Evolutionary conservation across 1,140 invertebrate genomes (phyloP), one percentile per base, ranked within the genome.

Genomic region (Drosophila suzukii): DNA sequence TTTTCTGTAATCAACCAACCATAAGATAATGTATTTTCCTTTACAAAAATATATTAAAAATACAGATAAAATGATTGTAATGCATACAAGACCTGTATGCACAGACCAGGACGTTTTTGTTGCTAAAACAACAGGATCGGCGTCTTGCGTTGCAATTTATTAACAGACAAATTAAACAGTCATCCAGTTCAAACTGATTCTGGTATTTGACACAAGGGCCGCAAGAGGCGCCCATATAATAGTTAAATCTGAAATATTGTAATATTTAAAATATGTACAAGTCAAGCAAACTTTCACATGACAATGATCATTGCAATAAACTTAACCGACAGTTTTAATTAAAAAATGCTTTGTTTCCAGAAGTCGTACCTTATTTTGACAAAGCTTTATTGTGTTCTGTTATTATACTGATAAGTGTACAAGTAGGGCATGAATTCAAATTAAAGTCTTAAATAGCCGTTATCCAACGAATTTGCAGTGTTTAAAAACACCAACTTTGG

Each of bases 1-100:
- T 76, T 81, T 88, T 61, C 59, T 54, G 74, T 75, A 75, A 63
- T 44, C 50, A 54, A 62, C 62, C 61, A 65, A 78, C 46, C 38
- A 61, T 61, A 78, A 77, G 55, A 77, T 78, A 78, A 78, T 78
- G 84, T 88, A 88, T 88, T 88, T 88, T 88, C 77, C 68, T 88
- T 89, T 88, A 88, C 83, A 89, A 88, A 88, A 88, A 88, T 89
- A 88, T 88, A 81, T 75, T 86, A 75, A 66, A 75, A 74, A 78
- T 85, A 83, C 75, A 84, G 32, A 59, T 83, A 13, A 67, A 84
- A 32, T 56, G 41, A 62, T 61, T 72, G 53, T 76, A 76, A 57
- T 62, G 49, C 41, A 57, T 34, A 46, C 59, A 66, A 38, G 20
- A 57, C 53, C 51, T n/a, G 32, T 39, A 17, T 36, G 15, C 46